phyloP scores from a whole-genome alignment of 2,888 invertebrate species.

The Tryphoninae sp. region DNA sequence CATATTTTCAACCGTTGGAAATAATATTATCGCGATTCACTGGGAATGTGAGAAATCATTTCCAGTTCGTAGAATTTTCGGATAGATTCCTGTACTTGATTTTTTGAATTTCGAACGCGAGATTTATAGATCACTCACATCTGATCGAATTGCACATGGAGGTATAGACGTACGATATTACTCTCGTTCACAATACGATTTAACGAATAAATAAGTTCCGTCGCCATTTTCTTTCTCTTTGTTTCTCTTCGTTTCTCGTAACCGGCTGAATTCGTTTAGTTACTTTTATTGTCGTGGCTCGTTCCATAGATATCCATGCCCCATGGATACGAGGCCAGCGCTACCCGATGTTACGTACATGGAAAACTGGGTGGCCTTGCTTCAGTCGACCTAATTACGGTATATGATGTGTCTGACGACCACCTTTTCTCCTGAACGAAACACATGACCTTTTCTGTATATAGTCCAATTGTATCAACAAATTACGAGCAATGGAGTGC shows the following conservation, averaged over 20 bases:
- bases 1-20: background rate
- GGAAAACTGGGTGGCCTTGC: constrained; percentile 10
- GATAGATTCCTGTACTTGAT: background rate
- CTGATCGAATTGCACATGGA: background rate
- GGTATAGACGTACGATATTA: background rate
- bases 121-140: background rate
- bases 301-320: constrained; percentile 2
- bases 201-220: background rate
- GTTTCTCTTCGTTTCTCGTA: background rate
- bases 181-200: constrained; percentile 23
- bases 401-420: constrained; percentile 19
- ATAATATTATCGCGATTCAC: background rate
- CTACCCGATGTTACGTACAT: constrained; percentile 18
- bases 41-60: background rate
- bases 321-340: constrained; percentile 44
- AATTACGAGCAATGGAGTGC: constrained; percentile 51
- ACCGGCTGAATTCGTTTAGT: constrained; percentile 6
- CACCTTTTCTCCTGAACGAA: no score
- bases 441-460: background rate
- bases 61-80: background rate
- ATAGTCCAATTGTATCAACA: constrained; percentile 31
- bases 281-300: constrained; percentile 29
- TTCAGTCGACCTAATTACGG: constrained; percentile 55
- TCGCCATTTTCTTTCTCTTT: constrained; percentile 16
- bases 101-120: background rate